A percentile compares a stretch with the other conserved stretches of the same genome.
Conservation (phyloP, 1,140 invertebrate genomes). For the Cyclina sinensis region DNA sequence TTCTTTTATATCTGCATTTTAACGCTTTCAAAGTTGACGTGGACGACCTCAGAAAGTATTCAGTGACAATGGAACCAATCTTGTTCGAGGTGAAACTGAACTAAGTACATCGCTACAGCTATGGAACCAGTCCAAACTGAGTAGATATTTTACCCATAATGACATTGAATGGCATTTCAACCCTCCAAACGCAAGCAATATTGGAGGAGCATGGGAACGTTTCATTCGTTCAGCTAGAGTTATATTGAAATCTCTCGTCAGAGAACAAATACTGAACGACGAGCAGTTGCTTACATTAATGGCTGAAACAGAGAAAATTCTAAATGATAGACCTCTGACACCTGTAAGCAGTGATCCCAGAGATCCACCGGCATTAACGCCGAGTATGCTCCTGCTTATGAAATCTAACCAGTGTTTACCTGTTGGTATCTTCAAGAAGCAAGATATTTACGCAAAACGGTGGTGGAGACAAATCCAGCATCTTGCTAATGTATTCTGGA, state of each 20-base stretch:
- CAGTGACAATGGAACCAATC: background rate
- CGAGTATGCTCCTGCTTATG: too few relatives aligned
- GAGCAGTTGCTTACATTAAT: too few relatives aligned
- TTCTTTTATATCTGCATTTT: too few relatives aligned
- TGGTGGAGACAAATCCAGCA: too few relatives aligned
- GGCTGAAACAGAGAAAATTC: too few relatives aligned
- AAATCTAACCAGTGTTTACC: too few relatives aligned
- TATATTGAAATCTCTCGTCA: constrained; percentile 8
- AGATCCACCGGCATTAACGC: too few relatives aligned
- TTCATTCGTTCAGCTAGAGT: background rate
- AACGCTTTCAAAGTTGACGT: background rate
- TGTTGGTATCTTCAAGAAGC: too few relatives aligned
- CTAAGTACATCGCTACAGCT: background rate
- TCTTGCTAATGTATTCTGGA: too few relatives aligned
- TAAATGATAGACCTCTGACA: too few relatives aligned
- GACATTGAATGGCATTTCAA: constrained; percentile 1
- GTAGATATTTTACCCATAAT: background rate
- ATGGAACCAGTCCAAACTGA: background rate
- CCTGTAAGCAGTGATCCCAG: too few relatives aligned
- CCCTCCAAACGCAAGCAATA: background rate
- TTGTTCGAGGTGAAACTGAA: background rate
- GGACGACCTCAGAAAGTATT: background rate
- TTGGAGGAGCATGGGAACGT: background rate
- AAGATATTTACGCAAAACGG: too few relatives aligned
- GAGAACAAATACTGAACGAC: background rate